Conservation (phyloP, 2,888 invertebrate species). For the Noctua pronuba region DNA sequence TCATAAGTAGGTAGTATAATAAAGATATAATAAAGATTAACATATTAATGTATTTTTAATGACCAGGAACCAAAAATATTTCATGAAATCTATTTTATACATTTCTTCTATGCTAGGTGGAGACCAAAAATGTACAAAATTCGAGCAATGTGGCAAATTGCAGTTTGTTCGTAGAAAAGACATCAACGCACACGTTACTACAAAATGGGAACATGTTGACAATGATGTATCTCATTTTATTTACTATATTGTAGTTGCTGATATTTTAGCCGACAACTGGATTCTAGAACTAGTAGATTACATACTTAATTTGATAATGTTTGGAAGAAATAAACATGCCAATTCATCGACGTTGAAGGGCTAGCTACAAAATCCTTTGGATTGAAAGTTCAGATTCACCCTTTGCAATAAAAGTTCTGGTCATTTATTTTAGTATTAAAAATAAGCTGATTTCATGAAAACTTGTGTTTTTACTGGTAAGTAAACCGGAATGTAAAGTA, state of each 20-base stretch:
- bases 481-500: background rate
- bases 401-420: background rate
- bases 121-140: background rate
- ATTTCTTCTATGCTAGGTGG: background rate
- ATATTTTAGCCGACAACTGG: background rate
- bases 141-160: background rate
- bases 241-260: background rate
- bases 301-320: background rate
- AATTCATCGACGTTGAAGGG: background rate
- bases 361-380: background rate
- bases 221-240: background rate
- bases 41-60: background rate
- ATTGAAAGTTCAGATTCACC: background rate
- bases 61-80: background rate
- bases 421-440: background rate
- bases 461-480: background rate
- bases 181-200: constrained; percentile 62
- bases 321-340: background rate
- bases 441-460: background rate
- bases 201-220: background rate
- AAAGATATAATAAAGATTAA: too few species aligned
- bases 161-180: constrained; percentile 60
- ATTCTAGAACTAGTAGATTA: background rate
- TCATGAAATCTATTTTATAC: background rate
- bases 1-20: too few species aligned